phyloP scores from a whole-genome alignment of 2,113 vertebrate species.

The Picathartes gymnocephalus region DNA sequence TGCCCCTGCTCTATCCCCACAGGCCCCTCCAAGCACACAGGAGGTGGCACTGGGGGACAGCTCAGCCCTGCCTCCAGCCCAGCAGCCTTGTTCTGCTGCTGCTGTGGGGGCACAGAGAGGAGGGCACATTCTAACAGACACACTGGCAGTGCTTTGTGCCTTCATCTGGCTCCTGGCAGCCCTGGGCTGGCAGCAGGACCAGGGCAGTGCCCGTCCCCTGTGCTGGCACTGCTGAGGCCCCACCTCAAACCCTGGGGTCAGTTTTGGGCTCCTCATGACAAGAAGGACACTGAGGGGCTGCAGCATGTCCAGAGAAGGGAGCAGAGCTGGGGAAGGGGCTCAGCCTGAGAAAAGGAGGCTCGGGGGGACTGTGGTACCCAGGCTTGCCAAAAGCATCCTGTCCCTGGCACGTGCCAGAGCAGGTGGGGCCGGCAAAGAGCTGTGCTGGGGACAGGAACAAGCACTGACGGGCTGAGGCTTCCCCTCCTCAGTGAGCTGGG shows the following conservation, averaged over 20 bases:
- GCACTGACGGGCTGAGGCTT: not conserved
- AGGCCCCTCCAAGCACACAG: not conserved
- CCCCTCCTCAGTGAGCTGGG: not conserved
- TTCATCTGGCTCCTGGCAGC: not conserved
- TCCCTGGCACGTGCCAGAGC: not conserved
- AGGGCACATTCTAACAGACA: not conserved
- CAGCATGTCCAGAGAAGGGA: not conserved
- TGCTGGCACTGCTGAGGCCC: not conserved
- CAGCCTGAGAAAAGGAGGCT: not conserved
- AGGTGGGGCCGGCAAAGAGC: not conserved
- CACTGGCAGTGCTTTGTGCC: not conserved
- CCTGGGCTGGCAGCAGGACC: not conserved
- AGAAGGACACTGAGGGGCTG: not conserved
- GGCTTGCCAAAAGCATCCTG: not conserved
- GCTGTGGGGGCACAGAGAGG: not conserved
- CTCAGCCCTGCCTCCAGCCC: not conserved
- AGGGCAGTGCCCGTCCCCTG: not conserved
- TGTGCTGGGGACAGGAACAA: not conserved
- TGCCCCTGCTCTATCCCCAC: not conserved
- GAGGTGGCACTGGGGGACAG: not conserved
- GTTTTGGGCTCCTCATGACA: not conserved
- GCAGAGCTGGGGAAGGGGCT: not conserved
- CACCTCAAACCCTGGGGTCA: not conserved
- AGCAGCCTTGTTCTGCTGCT: not conserved
- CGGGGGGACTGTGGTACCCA: too few relatives aligned